These are phyloP conservation scores for Piezodorus guildinii DNA, from an alignment of 1,140 invertebrate species.

Conservation along the genomic window DNA sequence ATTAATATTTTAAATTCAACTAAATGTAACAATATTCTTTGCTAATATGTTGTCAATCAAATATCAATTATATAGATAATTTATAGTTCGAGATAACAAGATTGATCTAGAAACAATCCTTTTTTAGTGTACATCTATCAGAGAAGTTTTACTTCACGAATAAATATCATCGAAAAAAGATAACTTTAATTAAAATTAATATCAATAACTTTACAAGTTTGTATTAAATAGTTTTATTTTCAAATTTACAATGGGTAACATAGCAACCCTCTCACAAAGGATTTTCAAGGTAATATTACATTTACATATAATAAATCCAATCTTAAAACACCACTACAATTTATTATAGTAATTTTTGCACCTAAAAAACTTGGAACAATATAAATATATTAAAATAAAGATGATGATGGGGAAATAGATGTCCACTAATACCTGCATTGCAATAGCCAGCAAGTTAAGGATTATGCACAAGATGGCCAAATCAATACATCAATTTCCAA, in stretches of 20 bases:
- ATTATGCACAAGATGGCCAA: not conserved
- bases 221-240: constrained; percentile 11
- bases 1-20: too few species aligned
- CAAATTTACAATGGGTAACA: constrained; percentile 13
- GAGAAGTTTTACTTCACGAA: constrained; percentile 10
- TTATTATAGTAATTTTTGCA: constrained; percentile 5
- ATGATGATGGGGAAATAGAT: constrained; percentile 7
- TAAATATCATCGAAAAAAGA: constrained; percentile 12
- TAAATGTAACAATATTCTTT: too few species aligned
- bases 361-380: not conserved
- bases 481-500: too few species aligned
- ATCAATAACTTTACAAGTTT: constrained; percentile 12
- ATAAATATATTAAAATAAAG: constrained; percentile 7
- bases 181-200: constrained; percentile 11
- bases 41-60: too few species aligned
- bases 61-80: too few species aligned
- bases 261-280: constrained; percentile 15
- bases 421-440: constrained; percentile 12
- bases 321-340: not conserved
- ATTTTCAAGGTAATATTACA: not conserved
- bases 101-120: constrained; percentile 14
- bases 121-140: constrained; percentile 15
- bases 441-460: constrained; percentile 6
- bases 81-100: not conserved
- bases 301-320: not conserved